Percentiles rank a stretch among this genome's conserved stretches.
These are phyloP conservation scores for Automeris io DNA, from an alignment of 2,888 invertebrate species.

Conservation along the genomic window DNA sequence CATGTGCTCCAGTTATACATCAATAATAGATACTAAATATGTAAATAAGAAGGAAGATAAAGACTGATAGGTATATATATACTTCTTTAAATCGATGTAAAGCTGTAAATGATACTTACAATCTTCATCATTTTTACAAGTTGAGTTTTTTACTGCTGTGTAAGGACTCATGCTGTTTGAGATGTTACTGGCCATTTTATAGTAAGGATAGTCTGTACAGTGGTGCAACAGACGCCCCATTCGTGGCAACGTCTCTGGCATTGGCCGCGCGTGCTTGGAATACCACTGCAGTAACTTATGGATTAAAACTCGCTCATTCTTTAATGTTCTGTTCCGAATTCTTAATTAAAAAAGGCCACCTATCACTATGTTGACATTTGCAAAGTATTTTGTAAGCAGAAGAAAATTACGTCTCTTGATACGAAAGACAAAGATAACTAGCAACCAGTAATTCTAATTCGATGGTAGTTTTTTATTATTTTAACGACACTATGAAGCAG, in stretches of 20 bases:
- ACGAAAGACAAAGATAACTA: too few relatives aligned
- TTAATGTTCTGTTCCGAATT: conserved; percentile 6
- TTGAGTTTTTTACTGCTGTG: conserved; percentile 36
- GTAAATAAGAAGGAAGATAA: too few relatives aligned
- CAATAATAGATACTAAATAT: too few relatives aligned
- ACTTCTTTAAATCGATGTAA: too few relatives aligned
- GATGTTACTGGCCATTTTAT: conserved; percentile 45
- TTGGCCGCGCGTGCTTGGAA: conserved; percentile 62
- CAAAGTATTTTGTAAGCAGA: conserved; percentile 1
- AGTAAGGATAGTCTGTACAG: conserved; percentile 23
- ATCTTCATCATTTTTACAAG: conserved; percentile 62
- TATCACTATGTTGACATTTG: neutral
- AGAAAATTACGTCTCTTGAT: too few relatives aligned
- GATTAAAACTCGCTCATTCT: conserved; percentile 30
- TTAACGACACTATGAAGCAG: too few relatives aligned
- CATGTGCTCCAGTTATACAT: too few relatives aligned
- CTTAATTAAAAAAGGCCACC: neutral
- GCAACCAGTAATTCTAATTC: too few relatives aligned
- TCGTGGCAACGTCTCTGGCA: conserved; percentile 53
- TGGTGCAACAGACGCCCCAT: conserved; percentile 41
- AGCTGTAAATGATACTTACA: conserved; percentile 40
- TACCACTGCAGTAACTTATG: conserved; percentile 28
- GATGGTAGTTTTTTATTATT: too few relatives aligned
- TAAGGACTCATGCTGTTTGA: conserved; percentile 41
- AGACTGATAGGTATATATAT: too few relatives aligned